A percentile compares a stretch with the other conserved stretches of the same genome.
phyloP scores from a whole-genome alignment of 2,113 vertebrate genomes.

The Procapra przewalskii region DNA sequence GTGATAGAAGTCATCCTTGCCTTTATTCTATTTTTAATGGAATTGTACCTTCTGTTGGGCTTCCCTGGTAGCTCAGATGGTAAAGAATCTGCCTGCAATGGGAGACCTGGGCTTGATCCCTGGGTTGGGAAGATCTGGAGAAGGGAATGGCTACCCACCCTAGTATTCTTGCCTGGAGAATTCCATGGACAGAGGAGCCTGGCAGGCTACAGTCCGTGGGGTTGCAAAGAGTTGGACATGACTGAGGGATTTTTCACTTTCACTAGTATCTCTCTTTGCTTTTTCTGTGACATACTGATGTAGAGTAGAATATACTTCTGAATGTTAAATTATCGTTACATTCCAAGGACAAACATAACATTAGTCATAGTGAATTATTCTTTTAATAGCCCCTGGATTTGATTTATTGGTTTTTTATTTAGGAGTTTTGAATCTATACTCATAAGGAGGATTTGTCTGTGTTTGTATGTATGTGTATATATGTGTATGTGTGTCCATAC shows the following conservation, averaged over 20 bases:
- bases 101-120: neutral
- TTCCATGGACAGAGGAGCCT: neutral
- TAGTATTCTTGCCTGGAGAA: neutral
- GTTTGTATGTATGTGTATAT: neutral
- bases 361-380: slow-evolving; percentile 5
- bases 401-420: neutral
- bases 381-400: slow-evolving; percentile 30
- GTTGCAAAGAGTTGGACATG: fast-evolving
- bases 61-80: neutral
- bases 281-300: neutral
- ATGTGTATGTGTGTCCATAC: neutral
- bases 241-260: neutral
- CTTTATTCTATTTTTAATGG: neutral
- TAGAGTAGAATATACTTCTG: neutral
- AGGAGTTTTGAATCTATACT: neutral
- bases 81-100: neutral
- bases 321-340: neutral
- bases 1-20: neutral
- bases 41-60: neutral
- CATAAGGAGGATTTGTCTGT: neutral
- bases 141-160: neutral
- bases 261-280: neutral
- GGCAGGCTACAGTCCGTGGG: neutral
- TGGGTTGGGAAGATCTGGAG: neutral
- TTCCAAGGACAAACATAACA: neutral